Evolutionary conservation across 2,888 invertebrate species (phyloP), one percentile per base, ranked within the genome.

Genomic region (Luperina nickerlii): DNA sequence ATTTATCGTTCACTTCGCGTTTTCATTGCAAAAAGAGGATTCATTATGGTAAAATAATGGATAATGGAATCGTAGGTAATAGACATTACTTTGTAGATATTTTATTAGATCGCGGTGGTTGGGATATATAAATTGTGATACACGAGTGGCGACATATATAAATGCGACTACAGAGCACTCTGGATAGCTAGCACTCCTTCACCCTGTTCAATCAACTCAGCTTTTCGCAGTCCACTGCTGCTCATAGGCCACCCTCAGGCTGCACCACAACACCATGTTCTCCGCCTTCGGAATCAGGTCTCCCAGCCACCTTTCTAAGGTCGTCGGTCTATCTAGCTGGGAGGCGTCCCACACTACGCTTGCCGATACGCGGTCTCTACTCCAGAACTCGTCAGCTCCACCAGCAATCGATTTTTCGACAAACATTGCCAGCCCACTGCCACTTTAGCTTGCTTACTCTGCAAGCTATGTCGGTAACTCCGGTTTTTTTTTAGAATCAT

Each of bases 11-110:
- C 18, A 20, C 18, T 38, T 11, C 0, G 2, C 57, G 45, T 54
- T 72, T 81, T 32, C 15, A 20, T 81, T 69, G 60, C 45, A 72
- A 76, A 76, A 72, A 81, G 0, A 60, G 3, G 60, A 79, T 76
- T n/a, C 20, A 3, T 42, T 65, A n/a, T 18, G 2, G 15, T 68
- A 27, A 84, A 69, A 60, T 72, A 81, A 68, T 81, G n/a, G 42
- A 27, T 32, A 63, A 72, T 42, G 1, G n/a, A 51, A 80, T 51
- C 18, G 51, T 27, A 5, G 13, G 24, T 45, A 62, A 57, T 83
- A 70, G 18, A 62, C 13, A 18, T 32, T 57, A 74, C 8, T 57
- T 72, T n/a, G 65, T n/a, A 18, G 18, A 62, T 54, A 77, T 24
- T 82, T 69, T 51, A 65, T 69, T 60, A 32, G 48, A 57, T 51